These are phyloP conservation scores for Monochamus saltuarius DNA, from an alignment of 1,140 invertebrate species.

Conservation along the genomic window DNA sequence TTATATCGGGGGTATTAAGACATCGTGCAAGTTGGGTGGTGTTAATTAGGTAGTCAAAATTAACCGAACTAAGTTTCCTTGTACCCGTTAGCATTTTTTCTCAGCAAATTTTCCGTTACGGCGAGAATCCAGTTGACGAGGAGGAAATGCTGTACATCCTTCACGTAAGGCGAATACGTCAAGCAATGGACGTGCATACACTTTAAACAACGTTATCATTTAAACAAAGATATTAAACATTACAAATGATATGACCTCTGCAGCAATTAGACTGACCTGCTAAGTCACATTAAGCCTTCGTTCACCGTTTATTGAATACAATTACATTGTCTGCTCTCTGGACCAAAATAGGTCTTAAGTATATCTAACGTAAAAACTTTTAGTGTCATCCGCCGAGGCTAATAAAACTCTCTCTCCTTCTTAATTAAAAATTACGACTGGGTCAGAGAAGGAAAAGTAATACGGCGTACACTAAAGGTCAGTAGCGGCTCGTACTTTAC, in stretches of 20 bases:
- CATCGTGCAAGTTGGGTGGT: too few relatives aligned
- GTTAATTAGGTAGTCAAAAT: too few relatives aligned
- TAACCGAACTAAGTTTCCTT: too few relatives aligned
- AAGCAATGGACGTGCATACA: slow-evolving; percentile 33
- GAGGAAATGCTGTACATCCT: slow-evolving; percentile 8
- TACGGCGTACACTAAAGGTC: background rate
- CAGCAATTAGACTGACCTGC: slow-evolving; percentile 46
- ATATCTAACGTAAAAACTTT: slow-evolving; percentile 21
- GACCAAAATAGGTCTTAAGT: slow-evolving; percentile 33
- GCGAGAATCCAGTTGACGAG: background rate
- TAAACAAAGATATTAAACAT: slow-evolving; percentile 46
- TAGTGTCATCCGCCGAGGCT: slow-evolving; percentile 10
- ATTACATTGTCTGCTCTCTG: slow-evolving; percentile 29
- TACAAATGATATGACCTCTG: slow-evolving; percentile 48
- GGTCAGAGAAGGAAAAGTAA: background rate
- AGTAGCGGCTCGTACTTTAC: background rate
- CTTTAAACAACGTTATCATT: slow-evolving; percentile 41
- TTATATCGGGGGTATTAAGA: too few relatives aligned
- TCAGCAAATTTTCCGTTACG: too few relatives aligned
- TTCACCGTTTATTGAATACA: slow-evolving; percentile 39
- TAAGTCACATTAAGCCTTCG: slow-evolving; percentile 40
- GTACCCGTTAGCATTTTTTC: too few relatives aligned
- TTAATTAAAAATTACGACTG: slow-evolving; percentile 24
- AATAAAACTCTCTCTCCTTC: slow-evolving; percentile 10
- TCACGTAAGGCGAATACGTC: slow-evolving; percentile 16